Base-by-base conservation (phyloP, 2,797 vertebrate genomes). In the Malurus leucopterus region DNA sequence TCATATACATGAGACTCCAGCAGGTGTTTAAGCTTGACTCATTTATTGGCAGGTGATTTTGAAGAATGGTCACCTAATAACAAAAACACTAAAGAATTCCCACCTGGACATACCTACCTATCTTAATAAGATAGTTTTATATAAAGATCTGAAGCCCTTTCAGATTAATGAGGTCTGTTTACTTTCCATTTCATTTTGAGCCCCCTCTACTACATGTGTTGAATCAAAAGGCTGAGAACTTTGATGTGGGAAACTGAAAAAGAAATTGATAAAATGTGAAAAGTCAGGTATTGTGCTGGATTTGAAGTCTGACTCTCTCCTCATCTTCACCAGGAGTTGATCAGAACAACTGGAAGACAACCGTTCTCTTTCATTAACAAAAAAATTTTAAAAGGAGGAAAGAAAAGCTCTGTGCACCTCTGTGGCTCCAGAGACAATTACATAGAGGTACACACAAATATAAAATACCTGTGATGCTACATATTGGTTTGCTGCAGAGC, bases 341-440 rank as follows among this genome's bases (percentile, higher is more conserved):
- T 67, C 21, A n/a, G 40, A 71, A 92, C 79, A 83, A 58, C 30
- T 84, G 27, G 26, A 91, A 86, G 30, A 62, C 26, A 81, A 75
- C 11, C 17, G 13, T 27, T 91, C 49, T 62, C 63, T 83, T 82
- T 81, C 15, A 64, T 63, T 84, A 6, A 27, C 4, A 40, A 55
- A 32, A 24, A 24, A 7, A 44, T 43, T 13, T 8, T 30, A 49
- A 64, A 50, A 27, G 2, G 78, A 51, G 20, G 38, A 49, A 80
- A 86, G 40, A 80, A 88, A 85, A 64, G 9, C 4, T 58, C n/a
- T 72, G 58, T 80, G 15, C 88, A 71, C 69, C 15, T 72, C 62
- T 75, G 55, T 44, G 51, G 27, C 43, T 93, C 57, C 51, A 54
- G 63, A 62, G 54, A 84, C 80, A 93, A 86, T 91, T 94, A 78